Evolutionary conservation across 2,113 vertebrate genomes (phyloP).

Genomic region (Caranx melampygus): DNA sequence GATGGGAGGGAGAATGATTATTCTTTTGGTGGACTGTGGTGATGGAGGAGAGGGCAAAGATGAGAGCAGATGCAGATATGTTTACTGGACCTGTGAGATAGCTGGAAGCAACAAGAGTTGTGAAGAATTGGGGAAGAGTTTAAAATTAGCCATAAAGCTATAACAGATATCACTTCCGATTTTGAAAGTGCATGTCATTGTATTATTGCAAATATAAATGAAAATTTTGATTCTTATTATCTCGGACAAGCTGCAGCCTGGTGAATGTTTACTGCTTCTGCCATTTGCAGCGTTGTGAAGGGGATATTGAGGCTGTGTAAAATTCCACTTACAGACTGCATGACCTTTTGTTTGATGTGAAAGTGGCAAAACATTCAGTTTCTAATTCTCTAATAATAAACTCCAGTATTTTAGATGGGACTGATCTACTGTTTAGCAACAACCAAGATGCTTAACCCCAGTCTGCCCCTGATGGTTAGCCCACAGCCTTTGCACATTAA

Average conservation of each 20-base stretch:
- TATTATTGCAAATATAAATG: slow-evolving; percentile 1
- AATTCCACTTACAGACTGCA: slow-evolving; percentile 8
- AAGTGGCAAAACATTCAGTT: background rate
- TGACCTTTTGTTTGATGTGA: slow-evolving; percentile 14
- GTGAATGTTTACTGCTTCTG: background rate
- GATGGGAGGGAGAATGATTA: background rate
- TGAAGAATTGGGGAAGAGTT: background rate
- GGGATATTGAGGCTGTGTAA: background rate
- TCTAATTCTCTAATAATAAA: background rate
- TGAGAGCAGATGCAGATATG: slow-evolving; percentile 6
- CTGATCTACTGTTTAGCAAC: background rate
- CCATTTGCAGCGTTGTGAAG: background rate
- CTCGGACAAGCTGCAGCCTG: background rate
- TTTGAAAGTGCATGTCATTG: background rate
- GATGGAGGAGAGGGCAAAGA: slow-evolving; percentile 10
- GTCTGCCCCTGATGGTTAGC: no score
- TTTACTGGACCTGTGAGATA: background rate
- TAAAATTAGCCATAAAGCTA: background rate
- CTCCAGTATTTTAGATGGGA: background rate
- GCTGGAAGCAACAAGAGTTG: background rate
- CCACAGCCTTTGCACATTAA: no score
- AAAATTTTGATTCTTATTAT: background rate
- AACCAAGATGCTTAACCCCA: no score
- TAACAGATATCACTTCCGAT: background rate
- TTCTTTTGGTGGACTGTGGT: background rate